Evolutionary conservation across 2,797 vertebrate species (phyloP).

Genomic region (Craterocephalus amniculus): DNA sequence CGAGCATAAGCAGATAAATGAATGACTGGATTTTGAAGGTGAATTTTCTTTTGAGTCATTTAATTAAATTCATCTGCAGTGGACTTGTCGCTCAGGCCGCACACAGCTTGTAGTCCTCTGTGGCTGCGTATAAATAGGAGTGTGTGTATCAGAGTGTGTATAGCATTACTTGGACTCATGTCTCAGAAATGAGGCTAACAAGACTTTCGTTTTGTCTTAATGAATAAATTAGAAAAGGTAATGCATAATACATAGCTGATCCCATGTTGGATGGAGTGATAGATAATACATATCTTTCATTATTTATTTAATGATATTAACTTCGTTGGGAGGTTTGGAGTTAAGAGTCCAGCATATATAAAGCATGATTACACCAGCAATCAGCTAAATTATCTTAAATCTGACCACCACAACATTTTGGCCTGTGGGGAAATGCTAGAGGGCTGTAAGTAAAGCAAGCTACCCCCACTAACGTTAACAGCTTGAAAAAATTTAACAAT

Average conservation of each 20-base stretch:
- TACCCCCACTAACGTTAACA: background rate
- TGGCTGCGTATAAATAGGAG: conserved; percentile 56
- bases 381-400: conserved; percentile 46
- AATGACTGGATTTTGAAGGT: conserved; percentile 6
- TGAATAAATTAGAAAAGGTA: conserved; percentile 95
- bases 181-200: conserved; percentile 89
- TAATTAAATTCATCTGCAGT: conserved; percentile 13
- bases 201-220: conserved; percentile 95
- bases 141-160: conserved; percentile 30
- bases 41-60: background rate
- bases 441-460: conserved; percentile 31
- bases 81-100: conserved; percentile 25
- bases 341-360: conserved; percentile 64
- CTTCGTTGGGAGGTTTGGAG: conserved; percentile 81
- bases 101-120: conserved; percentile 40
- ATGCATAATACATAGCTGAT: conserved; percentile 95
- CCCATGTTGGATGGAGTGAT: conserved; percentile 93
- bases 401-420: conserved; percentile 32
- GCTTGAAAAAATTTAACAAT: background rate
- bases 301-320: conserved; percentile 97
- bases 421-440: conserved; percentile 24
- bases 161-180: conserved; percentile 60
- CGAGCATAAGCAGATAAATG: conserved; percentile 3
- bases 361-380: conserved; percentile 70
- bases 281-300: conserved; percentile 93